Evolutionary conservation across 2,797 vertebrate species (phyloP), one percentile per base, ranked within the genome.

Genomic region (Ciconia nigra): DNA sequence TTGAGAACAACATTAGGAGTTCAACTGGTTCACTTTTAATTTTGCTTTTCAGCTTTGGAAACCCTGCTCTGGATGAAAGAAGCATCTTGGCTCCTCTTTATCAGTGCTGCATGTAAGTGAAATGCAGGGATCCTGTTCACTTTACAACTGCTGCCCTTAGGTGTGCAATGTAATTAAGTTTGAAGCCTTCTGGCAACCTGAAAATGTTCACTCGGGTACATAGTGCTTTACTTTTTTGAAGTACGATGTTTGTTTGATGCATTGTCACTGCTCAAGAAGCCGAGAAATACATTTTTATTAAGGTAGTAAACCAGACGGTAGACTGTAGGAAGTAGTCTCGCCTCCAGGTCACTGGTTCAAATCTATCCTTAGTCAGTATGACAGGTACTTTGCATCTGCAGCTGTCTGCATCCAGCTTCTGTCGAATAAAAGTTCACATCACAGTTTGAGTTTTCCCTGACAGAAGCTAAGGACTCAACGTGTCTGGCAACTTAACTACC

Each of bases 31-130:
- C 66, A 91, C 71, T 31, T 79, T 95, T 90, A 44, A 44, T 74
- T 97, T 97, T 97, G 33, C 74, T 91, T 98, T 98, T 92, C 98
- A 99, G 99, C 98, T 99, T 99, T 96, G 99, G 99, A 87, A 99
- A 99, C 77, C 98, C 99, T 24, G 98, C 98, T 37, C 94, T 99
- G 97, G 99, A 99, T 92, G 99, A 99, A 98, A 98, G 99, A 98
- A 99, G 99, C 96, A 99, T 99, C 95, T 98, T 99, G 20, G 99
- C 99, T 55, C 99, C 99, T 28, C 99, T 99, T 74, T 99, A 99
- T 94, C 99, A 99, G 98, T 99, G 99, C 91, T 99, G 99, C 99
- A 99, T 99, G 99, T 99, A 98, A 99, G 99, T 99, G 92, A 82
- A 62, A 17, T 15, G 18, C 35, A 57, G 70, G 51, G 25, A 19